phyloP scores from a whole-genome alignment of 2,888 invertebrate genomes.

The Didymodactylos carnosus region DNA sequence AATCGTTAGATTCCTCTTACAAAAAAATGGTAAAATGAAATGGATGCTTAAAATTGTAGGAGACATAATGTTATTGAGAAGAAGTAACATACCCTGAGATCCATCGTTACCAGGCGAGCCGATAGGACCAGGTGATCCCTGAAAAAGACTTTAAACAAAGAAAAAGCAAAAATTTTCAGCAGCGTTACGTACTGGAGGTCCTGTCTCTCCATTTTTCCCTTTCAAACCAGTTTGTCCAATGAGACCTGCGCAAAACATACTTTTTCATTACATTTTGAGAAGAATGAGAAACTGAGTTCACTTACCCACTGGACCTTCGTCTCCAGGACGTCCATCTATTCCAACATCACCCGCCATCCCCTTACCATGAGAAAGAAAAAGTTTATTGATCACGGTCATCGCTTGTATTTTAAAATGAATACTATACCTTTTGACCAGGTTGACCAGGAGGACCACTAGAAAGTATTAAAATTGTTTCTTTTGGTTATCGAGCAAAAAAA shows the following conservation, averaged over 20 bases:
- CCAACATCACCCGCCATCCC: background rate
- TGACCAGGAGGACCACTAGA: background rate
- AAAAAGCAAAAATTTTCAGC: no score
- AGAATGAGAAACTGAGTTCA: no score
- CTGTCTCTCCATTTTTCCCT: background rate
- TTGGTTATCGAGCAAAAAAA: background rate
- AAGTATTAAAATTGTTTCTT: background rate
- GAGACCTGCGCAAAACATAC: background rate
- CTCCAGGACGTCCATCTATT: background rate
- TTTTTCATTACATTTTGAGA: background rate
- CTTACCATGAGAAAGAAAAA: background rate
- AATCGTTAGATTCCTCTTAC: no score
- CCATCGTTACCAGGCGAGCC: background rate
- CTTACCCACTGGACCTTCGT: background rate
- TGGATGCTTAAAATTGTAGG: no score
- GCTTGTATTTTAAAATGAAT: no score
- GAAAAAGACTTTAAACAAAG: no score
- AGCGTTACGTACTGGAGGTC: background rate
- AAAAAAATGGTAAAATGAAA: no score
- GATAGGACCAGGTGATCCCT: background rate
- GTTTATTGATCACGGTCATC: background rate
- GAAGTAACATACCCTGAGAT: background rate
- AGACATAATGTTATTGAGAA: no score
- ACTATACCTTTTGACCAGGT: background rate
- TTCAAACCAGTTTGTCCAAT: background rate